Percentiles rank a stretch among this genome's conserved stretches.
These are phyloP conservation scores for Pachycephala philippinensis DNA, from an alignment of 2,113 vertebrate species.

Conservation along the genomic window DNA sequence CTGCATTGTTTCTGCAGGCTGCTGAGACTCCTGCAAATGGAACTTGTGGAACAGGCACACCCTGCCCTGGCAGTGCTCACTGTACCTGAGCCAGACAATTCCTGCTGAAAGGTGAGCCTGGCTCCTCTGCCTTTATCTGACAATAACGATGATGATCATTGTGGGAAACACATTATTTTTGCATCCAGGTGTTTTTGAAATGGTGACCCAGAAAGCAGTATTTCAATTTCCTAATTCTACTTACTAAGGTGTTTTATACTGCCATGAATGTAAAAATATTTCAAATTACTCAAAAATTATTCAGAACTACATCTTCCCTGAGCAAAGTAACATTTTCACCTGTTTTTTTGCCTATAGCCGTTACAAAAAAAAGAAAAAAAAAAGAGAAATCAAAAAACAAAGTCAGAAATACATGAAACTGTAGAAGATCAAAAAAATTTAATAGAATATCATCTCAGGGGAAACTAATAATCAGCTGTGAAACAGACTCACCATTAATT, in stretches of 20 bases:
- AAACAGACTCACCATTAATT: conserved; percentile 58
- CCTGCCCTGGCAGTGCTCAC: not conserved
- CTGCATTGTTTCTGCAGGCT: not conserved
- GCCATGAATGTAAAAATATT: not conserved
- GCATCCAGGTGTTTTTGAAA: not conserved
- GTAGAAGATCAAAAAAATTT: conserved; percentile 5
- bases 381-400: not conserved
- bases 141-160: not conserved
- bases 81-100: not conserved
- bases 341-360: not conserved
- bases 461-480: conserved; percentile 45
- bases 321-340: not conserved
- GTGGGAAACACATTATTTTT: not conserved
- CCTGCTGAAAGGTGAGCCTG: not conserved
- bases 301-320: not conserved
- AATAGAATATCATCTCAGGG: conserved; percentile 30
- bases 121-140: not conserved
- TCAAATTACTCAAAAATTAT: not conserved
- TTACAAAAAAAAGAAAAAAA: not conserved
- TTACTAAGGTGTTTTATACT: not conserved
- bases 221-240: not conserved
- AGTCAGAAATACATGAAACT: not conserved
- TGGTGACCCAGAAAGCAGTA: not conserved
- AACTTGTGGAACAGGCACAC: not conserved
- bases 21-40: not conserved